Base-by-base conservation (phyloP, 37 sponge, comb jelly and placozoan genomes). In the Diacarnus erythraeanus region DNA sequence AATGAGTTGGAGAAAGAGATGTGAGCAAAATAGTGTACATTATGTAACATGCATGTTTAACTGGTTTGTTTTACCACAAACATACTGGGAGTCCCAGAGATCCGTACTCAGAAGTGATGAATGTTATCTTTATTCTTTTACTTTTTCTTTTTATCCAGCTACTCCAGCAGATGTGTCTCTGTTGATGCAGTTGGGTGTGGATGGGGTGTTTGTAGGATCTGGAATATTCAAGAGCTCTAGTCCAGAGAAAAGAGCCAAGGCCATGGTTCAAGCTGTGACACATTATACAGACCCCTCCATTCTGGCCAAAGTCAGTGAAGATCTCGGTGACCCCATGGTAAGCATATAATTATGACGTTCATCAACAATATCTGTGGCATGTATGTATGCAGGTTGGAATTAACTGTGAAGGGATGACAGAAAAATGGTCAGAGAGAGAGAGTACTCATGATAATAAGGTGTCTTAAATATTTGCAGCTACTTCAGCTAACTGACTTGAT, bases 191-290 rank as follows among this genome's bases (percentile, higher is more conserved):
- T 76, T 91, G 20, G 92, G 91, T 0, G 92, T 86, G 39, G 92
- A 91, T 42, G 92, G 92, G 3, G 92, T 91, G 59, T 91, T 91
- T 79, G 92, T 91, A 20, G 92, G 92, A 3, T 91, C 92, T 0
- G 92, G 92, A 2, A 91, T 91, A 72, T 91, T 91, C 80, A 91
- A 91, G 84, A 91, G 92, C 75, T 74, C 42, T 17, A 60, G 84
- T n/a, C 92, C 92, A 23, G 74, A 79, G 77, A 80, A 84, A 66
- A 60, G 92, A 18, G 92, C 92, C 23, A 76, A 56, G 68, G 84
- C 92, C 31, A 92, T 92, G 92, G 92, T 92, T 17, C 85, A 84
- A 41, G 92, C 92, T 9, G 92, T 92, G 40, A 92, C 92, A 42
- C 92, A 92, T 63, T 92, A 77, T 40, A 71, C 75, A 26, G 87